Conservation (phyloP, 2,113 vertebrate species). For the Cephalopterus ornatus region DNA sequence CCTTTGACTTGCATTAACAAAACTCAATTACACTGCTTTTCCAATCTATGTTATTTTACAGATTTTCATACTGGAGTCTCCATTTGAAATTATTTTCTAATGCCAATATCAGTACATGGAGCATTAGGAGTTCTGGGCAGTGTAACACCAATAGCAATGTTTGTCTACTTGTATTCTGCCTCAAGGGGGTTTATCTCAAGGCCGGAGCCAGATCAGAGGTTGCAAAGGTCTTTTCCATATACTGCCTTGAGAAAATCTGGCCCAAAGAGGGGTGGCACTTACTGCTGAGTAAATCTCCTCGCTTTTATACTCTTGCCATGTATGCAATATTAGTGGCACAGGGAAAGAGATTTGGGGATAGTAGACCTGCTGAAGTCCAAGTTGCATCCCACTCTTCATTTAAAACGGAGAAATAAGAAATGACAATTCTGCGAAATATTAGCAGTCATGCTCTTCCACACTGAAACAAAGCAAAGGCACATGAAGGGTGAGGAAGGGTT, state of each 20-base stretch:
- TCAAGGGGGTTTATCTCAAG: not conserved
- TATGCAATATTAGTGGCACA: not conserved
- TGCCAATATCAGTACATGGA: not conserved
- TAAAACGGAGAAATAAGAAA: not conserved
- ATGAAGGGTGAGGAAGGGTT: not conserved
- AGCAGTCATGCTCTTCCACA: not conserved
- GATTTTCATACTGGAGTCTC: not conserved
- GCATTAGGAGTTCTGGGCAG: not conserved
- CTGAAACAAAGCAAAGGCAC: not conserved
- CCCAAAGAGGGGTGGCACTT: not conserved
- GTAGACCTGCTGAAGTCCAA: not conserved
- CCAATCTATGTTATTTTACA: not conserved
- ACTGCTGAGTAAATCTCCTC: not conserved
- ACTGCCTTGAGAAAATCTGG: not conserved
- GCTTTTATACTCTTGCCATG: not conserved
- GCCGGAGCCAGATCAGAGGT: not conserved
- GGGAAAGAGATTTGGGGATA: not conserved
- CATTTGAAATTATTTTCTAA: not conserved
- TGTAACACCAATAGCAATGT: accelerated
- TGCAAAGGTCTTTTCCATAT: not conserved
- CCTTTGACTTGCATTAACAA: not conserved
- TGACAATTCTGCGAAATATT: not conserved
- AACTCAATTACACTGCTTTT: not conserved
- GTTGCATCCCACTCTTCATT: not conserved
- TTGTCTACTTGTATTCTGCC: not conserved